A percentile compares a stretch with the other conserved stretches of the same genome.
These are phyloP conservation scores for Arctia plantaginis DNA, from an alignment of 2,888 invertebrate genomes.

Conservation along the genomic window DNA sequence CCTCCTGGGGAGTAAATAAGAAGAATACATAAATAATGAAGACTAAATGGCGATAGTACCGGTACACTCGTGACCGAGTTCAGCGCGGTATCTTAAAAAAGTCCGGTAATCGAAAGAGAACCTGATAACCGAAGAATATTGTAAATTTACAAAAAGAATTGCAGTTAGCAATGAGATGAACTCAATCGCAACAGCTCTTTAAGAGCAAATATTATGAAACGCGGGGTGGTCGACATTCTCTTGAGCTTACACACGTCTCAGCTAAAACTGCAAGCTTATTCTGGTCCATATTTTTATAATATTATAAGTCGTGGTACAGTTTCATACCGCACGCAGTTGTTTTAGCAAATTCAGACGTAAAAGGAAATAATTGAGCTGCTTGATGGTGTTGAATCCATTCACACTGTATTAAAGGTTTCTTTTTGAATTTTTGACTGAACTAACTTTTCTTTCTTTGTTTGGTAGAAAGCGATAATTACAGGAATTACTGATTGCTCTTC, in stretches of 20 bases:
- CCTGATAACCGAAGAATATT: too few relatives aligned
- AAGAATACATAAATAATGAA: too few relatives aligned
- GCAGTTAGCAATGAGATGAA: neutral
- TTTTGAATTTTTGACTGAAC: neutral
- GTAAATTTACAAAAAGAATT: too few relatives aligned
- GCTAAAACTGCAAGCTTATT: neutral
- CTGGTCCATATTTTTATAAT: neutral
- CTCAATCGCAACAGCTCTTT: neutral
- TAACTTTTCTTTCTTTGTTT: too few relatives aligned
- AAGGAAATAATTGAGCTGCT: constrained; percentile 32
- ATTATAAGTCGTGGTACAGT: constrained; percentile 1
- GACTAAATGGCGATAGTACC: too few relatives aligned
- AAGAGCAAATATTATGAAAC: neutral
- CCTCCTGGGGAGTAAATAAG: too few relatives aligned
- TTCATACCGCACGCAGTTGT: constrained; percentile 37
- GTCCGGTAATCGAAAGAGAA: too few relatives aligned
- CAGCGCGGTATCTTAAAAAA: too few relatives aligned
- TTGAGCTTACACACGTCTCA: neutral
- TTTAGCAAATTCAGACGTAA: constrained; percentile 40
- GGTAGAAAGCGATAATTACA: too few relatives aligned
- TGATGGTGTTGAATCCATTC: constrained; percentile 40
- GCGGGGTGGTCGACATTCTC: constrained; percentile 10
- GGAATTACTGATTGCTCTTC: neutral
- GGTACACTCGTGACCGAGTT: too few relatives aligned
- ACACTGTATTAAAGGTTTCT: constrained; percentile 14